A percentile compares a stretch with the other conserved stretches of the same genome.
Evolutionary conservation across 2,797 vertebrate species (phyloP).

Genomic region (Lagocephalus sceleratus): DNA sequence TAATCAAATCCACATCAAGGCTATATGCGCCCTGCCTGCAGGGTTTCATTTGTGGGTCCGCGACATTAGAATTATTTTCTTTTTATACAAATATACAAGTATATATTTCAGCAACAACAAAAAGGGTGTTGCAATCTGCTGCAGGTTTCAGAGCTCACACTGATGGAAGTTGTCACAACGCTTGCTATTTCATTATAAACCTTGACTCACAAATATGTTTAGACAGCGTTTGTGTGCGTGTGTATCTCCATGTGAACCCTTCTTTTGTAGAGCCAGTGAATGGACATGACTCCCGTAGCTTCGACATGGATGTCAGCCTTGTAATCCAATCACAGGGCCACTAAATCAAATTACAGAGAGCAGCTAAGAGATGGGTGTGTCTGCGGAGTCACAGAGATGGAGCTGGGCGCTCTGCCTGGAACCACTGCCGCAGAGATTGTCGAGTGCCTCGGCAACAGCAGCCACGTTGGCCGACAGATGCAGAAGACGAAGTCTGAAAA

Average conservation of each 20-base stretch:
- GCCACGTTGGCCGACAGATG: slow-evolving; percentile 14
- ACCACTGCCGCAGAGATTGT: slow-evolving; percentile 20
- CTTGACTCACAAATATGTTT: not conserved
- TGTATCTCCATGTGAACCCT: slow-evolving; percentile 2
- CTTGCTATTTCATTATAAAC: not conserved
- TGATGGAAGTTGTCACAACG: not conserved
- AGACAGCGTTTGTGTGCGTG: not conserved
- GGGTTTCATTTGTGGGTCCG: slow-evolving; percentile 1
- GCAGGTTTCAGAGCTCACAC: not conserved
- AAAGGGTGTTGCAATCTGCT: not conserved
- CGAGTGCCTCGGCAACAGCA: slow-evolving; percentile 4
- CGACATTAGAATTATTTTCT: too few species aligned
- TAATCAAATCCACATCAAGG: slow-evolving; percentile 59
- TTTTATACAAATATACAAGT: too few species aligned
- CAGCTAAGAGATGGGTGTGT: slow-evolving; percentile 63
- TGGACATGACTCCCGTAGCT: slow-evolving; percentile 60
- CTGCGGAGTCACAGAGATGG: slow-evolving; percentile 23
- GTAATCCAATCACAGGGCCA: slow-evolving; percentile 72
- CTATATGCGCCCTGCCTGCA: slow-evolving; percentile 19
- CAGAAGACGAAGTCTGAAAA: not conserved
- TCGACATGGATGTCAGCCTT: slow-evolving; percentile 71
- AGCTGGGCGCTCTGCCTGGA: slow-evolving; percentile 38
- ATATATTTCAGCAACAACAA: slow-evolving; percentile 1
- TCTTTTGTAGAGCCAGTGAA: slow-evolving; percentile 37
- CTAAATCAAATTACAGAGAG: slow-evolving; percentile 72